Evolutionary conservation across 2,113 vertebrate species (phyloP), one percentile per base, ranked within the genome.

Genomic region (Murina feae): DNA sequence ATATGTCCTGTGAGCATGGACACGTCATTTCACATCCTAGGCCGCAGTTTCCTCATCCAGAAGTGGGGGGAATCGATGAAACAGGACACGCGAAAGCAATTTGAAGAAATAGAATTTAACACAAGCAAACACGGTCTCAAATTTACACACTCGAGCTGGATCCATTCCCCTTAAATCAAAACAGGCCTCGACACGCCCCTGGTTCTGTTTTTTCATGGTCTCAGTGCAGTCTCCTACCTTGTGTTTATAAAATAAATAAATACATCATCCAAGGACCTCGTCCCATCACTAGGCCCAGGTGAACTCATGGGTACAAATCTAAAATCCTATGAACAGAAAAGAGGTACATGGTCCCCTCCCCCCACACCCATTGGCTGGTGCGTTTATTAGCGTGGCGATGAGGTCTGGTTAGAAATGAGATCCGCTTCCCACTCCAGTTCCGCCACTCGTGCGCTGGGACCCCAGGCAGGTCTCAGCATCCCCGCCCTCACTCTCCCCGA

Each of bases 31-130:
- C 58, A 88, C 39, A 55, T 65, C 32, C 25, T 4, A 37, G 58
- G 44, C 85, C 96, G 96, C 95, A 96, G 95, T 96, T 87, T 97
- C 55, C 87, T 95, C 49, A 90, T 76, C 71, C 79, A 84, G 42
- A 85, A 96, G 79, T 87, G 75, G 87, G 86, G 30, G 4, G 42
- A 79, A 87, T 39, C 68, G 82, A 91, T 87, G 80, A 92, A 80
- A 91, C 0, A 9, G 75, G 92, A 89, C 95, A 94, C 82, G 68
- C 6, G 49, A 96, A 92, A 96, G 72, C 66, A 72, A 94, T 94
- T 96, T 95, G 91, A 79, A 90, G 95, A 93, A 95, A 80, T 17
- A 75, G 74, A 95, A 51, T 93, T 86, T 91, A 79, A 93, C 71
- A 91, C 79, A 86, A 93, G 83, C 71, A 95, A 96, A 97, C 92